These are phyloP conservation scores for Cynopterus brachyotis DNA, from an alignment of 2,113 vertebrate genomes.

Conservation along the genomic window DNA sequence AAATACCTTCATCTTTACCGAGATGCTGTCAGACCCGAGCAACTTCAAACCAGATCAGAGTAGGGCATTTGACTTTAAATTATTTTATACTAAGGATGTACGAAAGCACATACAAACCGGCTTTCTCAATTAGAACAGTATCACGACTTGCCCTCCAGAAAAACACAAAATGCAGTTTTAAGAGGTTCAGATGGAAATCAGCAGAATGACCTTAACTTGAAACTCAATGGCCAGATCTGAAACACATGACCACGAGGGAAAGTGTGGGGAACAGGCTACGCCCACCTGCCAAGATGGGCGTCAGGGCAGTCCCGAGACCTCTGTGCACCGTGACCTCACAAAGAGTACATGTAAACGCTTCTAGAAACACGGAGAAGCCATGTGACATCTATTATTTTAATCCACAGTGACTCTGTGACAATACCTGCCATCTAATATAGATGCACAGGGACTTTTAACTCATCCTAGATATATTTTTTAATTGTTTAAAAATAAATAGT, in stretches of 20 bases:
- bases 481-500: conserved; percentile 78
- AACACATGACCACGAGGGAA: neutral
- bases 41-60: conserved; percentile 61
- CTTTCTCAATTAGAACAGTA: conserved; percentile 52
- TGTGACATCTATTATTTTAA: conserved; percentile 27
- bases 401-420: conserved; percentile 52
- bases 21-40: conserved; percentile 32
- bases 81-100: conserved; percentile 47
- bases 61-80: conserved; percentile 8
- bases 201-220: neutral
- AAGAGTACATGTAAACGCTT: neutral
- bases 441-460: conserved; percentile 58
- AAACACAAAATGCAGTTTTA: conserved; percentile 26
- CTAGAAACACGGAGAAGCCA: conserved; percentile 6
- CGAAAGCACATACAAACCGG: neutral
- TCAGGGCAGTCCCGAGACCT: conserved; percentile 40
- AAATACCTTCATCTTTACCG: conserved; percentile 27
- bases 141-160: conserved; percentile 38
- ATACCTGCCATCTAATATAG: conserved; percentile 60
- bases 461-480: conserved; percentile 68
- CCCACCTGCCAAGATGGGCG: neutral
- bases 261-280: neutral
- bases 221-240: neutral
- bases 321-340: neutral
- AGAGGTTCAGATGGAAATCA: conserved; percentile 10